These are phyloP conservation scores for Arnoldichthys spilopterus DNA, from an alignment of 2,797 vertebrate species.

Conservation along the genomic window DNA sequence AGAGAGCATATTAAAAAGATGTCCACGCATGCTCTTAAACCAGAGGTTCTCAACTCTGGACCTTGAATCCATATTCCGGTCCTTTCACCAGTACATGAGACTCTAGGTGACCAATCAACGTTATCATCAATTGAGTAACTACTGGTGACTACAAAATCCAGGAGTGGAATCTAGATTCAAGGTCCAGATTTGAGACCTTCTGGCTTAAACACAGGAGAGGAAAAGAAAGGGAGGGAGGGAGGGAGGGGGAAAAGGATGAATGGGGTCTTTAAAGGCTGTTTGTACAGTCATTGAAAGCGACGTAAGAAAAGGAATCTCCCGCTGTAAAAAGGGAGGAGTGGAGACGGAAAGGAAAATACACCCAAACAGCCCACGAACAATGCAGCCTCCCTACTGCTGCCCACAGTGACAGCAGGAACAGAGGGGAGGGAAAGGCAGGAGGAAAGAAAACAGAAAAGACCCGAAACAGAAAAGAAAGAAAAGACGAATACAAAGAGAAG, in stretches of 20 bases:
- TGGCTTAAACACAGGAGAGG: background rate
- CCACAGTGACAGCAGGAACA: background rate
- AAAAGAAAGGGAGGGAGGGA: background rate
- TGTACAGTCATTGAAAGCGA: background rate
- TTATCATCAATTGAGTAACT: too few species aligned
- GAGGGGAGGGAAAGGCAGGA: background rate
- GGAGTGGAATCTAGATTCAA: too few species aligned
- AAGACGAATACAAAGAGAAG: too few species aligned
- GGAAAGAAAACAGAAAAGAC: too few species aligned
- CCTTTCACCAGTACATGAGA: too few species aligned
- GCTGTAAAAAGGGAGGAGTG: background rate
- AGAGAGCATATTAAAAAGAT: background rate
- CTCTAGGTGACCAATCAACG: too few species aligned
- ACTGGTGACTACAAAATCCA: too few species aligned
- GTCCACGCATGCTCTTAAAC: background rate
- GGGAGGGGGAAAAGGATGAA: background rate
- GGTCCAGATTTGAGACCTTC: too few species aligned
- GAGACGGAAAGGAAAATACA: background rate
- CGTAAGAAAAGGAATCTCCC: background rate
- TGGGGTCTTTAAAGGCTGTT: background rate
- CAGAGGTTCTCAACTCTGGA: too few species aligned
- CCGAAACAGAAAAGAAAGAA: too few species aligned
- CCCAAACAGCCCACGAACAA: too few species aligned
- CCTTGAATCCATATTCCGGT: too few species aligned
- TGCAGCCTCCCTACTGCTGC: background rate